phyloP scores from a whole-genome alignment of 2,888 invertebrate genomes.

The Eristalis tenax region DNA sequence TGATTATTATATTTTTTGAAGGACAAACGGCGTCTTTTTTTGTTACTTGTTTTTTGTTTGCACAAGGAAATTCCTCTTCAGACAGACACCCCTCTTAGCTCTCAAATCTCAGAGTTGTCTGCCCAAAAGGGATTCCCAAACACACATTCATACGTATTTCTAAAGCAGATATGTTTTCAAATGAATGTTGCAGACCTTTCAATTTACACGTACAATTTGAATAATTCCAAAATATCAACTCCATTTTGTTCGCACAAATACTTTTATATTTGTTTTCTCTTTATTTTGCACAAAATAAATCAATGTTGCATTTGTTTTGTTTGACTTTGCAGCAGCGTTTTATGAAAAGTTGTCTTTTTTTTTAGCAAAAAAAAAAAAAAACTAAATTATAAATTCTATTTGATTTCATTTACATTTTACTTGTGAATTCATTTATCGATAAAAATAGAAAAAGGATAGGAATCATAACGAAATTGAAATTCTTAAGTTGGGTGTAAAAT shows the following conservation, averaged over 20 bases:
- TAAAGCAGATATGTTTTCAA: not conserved
- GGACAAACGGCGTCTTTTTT: not conserved
- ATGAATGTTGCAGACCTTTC: slow-evolving; percentile 62
- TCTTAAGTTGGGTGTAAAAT: slow-evolving; percentile 9
- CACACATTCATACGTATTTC: not conserved
- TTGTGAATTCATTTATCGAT: slow-evolving; percentile 20
- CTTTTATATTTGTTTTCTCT: not conserved
- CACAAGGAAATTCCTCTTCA: not conserved
- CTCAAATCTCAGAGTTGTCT: not conserved
- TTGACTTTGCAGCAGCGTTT: not conserved
- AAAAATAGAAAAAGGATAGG: slow-evolving; percentile 12
- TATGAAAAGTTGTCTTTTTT: not conserved
- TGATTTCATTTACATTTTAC: slow-evolving; percentile 17
- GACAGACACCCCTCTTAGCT: not conserved
- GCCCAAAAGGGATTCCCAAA: not conserved
- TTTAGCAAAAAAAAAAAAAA: not conserved
- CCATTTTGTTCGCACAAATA: slow-evolving; percentile 47
- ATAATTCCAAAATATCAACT: slow-evolving; percentile 72
- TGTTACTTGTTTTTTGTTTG: not conserved
- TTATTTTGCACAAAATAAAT: slow-evolving; percentile 34
- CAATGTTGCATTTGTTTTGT: not conserved
- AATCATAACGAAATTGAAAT: not conserved
- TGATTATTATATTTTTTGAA: not conserved
- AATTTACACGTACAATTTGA: slow-evolving; percentile 70
- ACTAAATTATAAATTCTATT: not conserved